Percentiles rank a stretch among this genome's conserved stretches.
phyloP scores from a whole-genome alignment of 2,113 vertebrate genomes.

The Leptobrachium leishanense region DNA sequence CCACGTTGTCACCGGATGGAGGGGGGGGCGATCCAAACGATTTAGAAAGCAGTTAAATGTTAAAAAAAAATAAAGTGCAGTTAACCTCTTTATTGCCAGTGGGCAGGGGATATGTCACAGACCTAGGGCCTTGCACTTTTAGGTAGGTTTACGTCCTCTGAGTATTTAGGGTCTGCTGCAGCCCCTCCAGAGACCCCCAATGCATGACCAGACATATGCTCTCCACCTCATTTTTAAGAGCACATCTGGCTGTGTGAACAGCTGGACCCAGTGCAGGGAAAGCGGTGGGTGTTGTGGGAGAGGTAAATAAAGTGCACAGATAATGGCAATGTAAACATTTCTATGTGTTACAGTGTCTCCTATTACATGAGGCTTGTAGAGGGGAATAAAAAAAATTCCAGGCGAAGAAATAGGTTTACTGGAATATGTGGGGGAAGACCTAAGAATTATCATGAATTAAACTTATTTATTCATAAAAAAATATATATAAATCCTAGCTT shows the following conservation, averaged over 20 bases:
- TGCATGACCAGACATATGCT: not conserved
- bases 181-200: not conserved
- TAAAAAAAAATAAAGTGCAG: not conserved
- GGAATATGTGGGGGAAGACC: too few species aligned
- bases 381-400: too few species aligned
- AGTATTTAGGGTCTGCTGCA: not conserved
- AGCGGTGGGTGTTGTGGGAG: too few species aligned
- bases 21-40: not conserved
- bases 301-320: too few species aligned
- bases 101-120: not conserved
- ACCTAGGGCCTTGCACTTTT: not conserved
- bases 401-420: too few species aligned
- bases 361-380: too few species aligned
- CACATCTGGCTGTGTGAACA: not conserved
- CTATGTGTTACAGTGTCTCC: too few species aligned
- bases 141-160: not conserved
- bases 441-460: too few species aligned
- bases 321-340: too few species aligned
- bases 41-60: not conserved
- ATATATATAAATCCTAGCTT: too few species aligned
- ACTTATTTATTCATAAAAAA: too few species aligned
- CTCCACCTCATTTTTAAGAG: not conserved
- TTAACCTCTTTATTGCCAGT: not conserved
- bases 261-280: not conserved
- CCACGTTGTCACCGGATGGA: not conserved